Conservation (phyloP, 2,797 vertebrate genomes). For the Borostomias antarcticus region DNA sequence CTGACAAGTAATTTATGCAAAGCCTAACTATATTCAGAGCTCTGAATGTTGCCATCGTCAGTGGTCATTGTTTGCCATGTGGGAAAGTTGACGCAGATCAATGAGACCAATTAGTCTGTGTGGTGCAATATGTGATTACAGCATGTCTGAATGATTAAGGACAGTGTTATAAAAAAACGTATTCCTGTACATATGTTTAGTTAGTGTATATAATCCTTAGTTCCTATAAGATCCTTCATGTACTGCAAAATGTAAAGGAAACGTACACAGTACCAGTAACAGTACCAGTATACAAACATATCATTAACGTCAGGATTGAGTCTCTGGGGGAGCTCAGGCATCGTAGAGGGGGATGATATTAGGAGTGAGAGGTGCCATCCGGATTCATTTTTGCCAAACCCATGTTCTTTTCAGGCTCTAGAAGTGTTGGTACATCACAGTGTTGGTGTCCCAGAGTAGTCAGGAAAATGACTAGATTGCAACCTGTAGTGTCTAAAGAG, state of each 20-base stretch:
- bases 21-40: too few relatives aligned
- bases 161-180: background rate
- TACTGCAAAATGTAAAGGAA: slow-evolving; percentile 14
- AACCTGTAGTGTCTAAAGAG: too few relatives aligned
- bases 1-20: too few relatives aligned
- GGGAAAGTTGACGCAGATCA: background rate
- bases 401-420: background rate
- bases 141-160: background rate
- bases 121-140: background rate
- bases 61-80: background rate
- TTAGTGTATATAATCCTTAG: too few relatives aligned
- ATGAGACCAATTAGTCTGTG: background rate
- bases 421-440: background rate
- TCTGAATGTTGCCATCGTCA: too few relatives aligned
- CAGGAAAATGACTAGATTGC: too few relatives aligned
- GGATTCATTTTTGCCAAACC: background rate
- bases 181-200: too few relatives aligned
- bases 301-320: slow-evolving; percentile 16
- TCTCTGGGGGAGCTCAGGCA: slow-evolving; percentile 42
- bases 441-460: background rate
- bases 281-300: slow-evolving; percentile 17
- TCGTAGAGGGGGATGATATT: too few relatives aligned
- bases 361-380: slow-evolving; percentile 14
- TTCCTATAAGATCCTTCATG: background rate
- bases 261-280: too few relatives aligned